Conservation (phyloP, 2,113 vertebrate species). For the Clupea harengus region DNA sequence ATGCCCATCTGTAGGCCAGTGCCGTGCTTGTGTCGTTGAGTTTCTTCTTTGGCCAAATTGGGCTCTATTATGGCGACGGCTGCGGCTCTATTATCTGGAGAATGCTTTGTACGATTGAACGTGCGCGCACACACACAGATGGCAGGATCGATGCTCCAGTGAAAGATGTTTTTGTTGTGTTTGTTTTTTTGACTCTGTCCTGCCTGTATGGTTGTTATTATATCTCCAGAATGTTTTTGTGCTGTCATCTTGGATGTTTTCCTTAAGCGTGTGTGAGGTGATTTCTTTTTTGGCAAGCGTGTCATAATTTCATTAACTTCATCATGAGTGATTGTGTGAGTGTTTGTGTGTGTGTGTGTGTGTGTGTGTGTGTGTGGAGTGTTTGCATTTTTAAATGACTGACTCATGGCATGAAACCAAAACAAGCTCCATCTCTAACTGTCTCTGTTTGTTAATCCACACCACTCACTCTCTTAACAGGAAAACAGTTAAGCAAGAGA, state of each 20-base stretch:
- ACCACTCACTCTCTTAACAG: conserved; percentile 82
- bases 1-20: not conserved
- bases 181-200: conserved; percentile 20
- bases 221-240: not conserved
- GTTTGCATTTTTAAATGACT: not conserved
- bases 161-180: conserved; percentile 11
- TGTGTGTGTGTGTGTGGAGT: not conserved
- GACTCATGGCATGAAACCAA: conserved; percentile 38
- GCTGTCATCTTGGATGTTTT: conserved; percentile 12
- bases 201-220: not conserved
- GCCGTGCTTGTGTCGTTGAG: not conserved
- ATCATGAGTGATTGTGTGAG: not conserved
- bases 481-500: conserved; percentile 90
- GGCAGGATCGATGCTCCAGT: conserved; percentile 4
- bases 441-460: conserved; percentile 43
- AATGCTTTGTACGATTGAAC: not conserved
- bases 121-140: not conserved
- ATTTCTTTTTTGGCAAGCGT: conserved; percentile 35
- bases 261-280: not conserved
- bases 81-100: no score
- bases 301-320: not conserved
- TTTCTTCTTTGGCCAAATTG: not conserved
- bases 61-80: not conserved
- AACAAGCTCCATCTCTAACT: conserved; percentile 27
- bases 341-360: not conserved